Percentiles rank a stretch among this genome's conserved stretches.
Evolutionary conservation across 1,140 invertebrate genomes (phyloP).

Genomic region (Cephus cinctus): DNA sequence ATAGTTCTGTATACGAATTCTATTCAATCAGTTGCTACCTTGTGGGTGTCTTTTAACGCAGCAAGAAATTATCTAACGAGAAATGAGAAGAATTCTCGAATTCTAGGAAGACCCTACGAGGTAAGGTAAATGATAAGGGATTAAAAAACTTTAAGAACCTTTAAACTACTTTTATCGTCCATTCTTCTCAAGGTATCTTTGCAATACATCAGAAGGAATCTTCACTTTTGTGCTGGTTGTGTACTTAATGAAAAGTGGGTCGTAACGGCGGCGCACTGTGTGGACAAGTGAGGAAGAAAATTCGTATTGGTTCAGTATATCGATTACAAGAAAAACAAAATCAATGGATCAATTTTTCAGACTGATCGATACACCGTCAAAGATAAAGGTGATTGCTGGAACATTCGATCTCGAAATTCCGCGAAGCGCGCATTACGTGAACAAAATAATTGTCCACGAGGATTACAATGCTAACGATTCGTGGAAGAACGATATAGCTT

Average conservation of each 20-base stretch:
- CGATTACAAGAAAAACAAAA: too few species aligned
- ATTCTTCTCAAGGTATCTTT: constrained; percentile 25
- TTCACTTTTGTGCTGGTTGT: constrained; percentile 53
- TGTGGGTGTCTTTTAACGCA: too few species aligned
- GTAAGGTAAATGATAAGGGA: constrained; percentile 18
- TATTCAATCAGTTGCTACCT: too few species aligned
- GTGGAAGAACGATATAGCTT: constrained; percentile 18
- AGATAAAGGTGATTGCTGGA: constrained; percentile 13
- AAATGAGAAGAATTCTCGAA: too few species aligned
- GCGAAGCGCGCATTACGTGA: neutral
- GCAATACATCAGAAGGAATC: neutral
- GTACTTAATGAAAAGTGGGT: constrained; percentile 51
- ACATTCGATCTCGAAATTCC: constrained; percentile 13
- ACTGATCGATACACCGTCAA: neutral
- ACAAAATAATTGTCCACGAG: constrained; percentile 13
- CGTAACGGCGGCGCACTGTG: constrained; percentile 56
- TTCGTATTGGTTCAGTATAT: too few species aligned
- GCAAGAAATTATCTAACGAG: too few species aligned
- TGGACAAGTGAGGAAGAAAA: constrained; percentile 26
- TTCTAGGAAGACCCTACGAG: constrained; percentile 36
- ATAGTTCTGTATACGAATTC: too few species aligned
- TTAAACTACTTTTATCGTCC: neutral
- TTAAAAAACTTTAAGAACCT: too few species aligned
- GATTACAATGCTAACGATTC: constrained; percentile 13
- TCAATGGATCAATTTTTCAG: too few species aligned